Percentiles rank a stretch among this genome's conserved stretches.
phyloP scores from a whole-genome alignment of 92 coral and sea anemone species.

The Zoanthus sansibaricus region DNA sequence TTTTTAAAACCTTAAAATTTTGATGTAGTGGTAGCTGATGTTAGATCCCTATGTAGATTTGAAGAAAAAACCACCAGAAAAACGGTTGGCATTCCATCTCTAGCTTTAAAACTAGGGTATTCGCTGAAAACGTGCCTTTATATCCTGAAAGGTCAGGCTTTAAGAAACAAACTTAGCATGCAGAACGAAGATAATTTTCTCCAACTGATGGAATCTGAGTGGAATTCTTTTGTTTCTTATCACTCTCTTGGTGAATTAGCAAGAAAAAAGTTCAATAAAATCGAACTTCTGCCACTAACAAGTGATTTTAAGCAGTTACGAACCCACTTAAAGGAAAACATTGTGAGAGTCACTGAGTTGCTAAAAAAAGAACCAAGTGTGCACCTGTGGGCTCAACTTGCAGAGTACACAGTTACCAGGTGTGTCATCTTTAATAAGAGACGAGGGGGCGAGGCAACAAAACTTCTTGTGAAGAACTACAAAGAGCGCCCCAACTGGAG shows the following conservation, averaged over 20 bases:
- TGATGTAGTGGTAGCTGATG: neutral
- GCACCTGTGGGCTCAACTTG: neutral
- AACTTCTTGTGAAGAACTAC: neutral
- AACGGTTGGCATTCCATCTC: neutral
- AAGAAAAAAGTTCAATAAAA: neutral
- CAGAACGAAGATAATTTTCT: neutral
- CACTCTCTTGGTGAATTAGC: neutral
- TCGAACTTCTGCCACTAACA: constrained; percentile 1
- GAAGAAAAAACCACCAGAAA: neutral
- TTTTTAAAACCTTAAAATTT: neutral
- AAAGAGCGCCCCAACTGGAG: neutral
- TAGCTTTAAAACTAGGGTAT: neutral
- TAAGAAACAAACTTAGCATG: neutral
- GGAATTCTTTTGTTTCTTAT: neutral
- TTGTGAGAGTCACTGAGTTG: neutral
- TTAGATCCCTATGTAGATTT: neutral
- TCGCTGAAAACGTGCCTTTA: neutral
- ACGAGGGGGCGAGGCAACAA: neutral
- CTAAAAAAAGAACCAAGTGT: neutral
- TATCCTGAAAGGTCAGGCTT: neutral
- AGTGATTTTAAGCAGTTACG: neutral
- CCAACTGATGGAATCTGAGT: neutral
- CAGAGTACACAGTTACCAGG: neutral
- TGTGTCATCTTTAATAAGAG: neutral
- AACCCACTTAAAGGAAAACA: neutral